Conservation (phyloP, 53 echinoderm and acorn worm species). For the Stichopus horrens region DNA sequence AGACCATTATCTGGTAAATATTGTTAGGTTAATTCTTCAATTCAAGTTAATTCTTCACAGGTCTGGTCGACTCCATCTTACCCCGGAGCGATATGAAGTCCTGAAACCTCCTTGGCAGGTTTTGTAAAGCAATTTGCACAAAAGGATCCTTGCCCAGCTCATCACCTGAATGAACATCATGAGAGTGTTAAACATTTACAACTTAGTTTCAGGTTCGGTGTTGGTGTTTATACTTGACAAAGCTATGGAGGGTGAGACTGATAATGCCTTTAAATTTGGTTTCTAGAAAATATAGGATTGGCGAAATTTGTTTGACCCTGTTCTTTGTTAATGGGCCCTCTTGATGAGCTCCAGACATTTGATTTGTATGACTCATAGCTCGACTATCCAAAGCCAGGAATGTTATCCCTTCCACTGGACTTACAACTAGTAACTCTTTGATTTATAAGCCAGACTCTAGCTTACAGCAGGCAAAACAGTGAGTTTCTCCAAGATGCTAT, state of each 20-base stretch:
- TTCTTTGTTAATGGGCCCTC: background rate
- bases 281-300: background rate
- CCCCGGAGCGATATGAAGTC: no score
- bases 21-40: no score
- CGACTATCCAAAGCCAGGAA: background rate
- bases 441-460: slow-evolving; percentile 10
- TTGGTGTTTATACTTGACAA: background rate
- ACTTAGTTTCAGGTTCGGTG: background rate
- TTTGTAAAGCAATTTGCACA: no score
- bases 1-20: no score
- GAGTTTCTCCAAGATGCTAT: slow-evolving; percentile 2
- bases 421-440: slow-evolving; percentile 25
- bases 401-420: background rate
- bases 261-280: no score
- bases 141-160: no score
- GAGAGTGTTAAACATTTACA: no score
- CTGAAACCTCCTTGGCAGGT: no score
- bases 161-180: no score
- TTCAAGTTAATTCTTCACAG: no score
- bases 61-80: no score
- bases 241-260: background rate
- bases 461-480: slow-evolving; percentile 18
- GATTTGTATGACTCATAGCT: background rate
- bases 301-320: slow-evolving; percentile 1
- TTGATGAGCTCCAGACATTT: no score